A percentile compares a stretch with the other conserved stretches of the same genome.
Evolutionary conservation across 1,140 invertebrate species (phyloP).

Genomic region (Cydia splendana): DNA sequence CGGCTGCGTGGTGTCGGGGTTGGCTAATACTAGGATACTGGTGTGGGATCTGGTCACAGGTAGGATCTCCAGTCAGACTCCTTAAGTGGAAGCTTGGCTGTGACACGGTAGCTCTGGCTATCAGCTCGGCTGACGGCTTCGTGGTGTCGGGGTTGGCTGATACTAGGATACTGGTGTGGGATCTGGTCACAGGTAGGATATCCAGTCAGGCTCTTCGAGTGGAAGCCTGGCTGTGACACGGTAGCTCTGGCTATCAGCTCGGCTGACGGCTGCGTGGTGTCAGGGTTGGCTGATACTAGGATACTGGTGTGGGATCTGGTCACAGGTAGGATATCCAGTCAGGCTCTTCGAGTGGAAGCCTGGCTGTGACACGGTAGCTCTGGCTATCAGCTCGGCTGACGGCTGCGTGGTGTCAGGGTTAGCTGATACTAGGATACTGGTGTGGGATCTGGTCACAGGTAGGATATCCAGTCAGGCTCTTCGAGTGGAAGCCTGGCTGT

Average conservation of each 20-base stretch:
- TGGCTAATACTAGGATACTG: no score
- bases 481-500: no score
- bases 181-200: no score
- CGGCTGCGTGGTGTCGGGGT: no score
- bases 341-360: slow-evolving; percentile 95
- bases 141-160: no score
- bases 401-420: slow-evolving; percentile 91
- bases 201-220: slow-evolving; percentile 96
- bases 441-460: slow-evolving; percentile 91
- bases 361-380: slow-evolving; percentile 86
- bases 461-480: no score
- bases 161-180: no score
- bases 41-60: no score
- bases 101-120: no score
- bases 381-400: slow-evolving; percentile 90
- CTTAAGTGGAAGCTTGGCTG: no score
- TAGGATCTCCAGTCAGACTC: no score
- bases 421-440: slow-evolving; percentile 89
- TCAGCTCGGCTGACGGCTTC: no score
- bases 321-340: slow-evolving; percentile 94
- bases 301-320: slow-evolving; percentile 93
- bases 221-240: slow-evolving; percentile 91
- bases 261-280: slow-evolving; percentile 89
- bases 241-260: slow-evolving; percentile 91
- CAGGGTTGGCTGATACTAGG: slow-evolving; percentile 88